A percentile compares a stretch with the other conserved stretches of the same genome.
These are phyloP conservation scores for Oenanthe melanoleuca DNA, from an alignment of 2,113 vertebrate species.

Conservation along the genomic window DNA sequence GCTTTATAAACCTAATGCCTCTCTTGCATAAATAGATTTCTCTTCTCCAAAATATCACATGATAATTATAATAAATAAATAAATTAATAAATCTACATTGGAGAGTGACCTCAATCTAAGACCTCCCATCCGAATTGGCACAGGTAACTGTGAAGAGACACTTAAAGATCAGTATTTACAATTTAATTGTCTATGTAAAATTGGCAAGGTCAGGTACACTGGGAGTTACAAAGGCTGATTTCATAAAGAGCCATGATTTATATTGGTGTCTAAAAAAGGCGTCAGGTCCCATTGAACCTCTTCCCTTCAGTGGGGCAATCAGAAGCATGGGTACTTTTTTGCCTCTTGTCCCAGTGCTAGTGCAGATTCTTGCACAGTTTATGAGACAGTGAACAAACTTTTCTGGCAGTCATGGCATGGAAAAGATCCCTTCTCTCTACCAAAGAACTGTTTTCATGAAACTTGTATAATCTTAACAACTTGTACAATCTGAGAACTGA, in stretches of 20 bases:
- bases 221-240: background rate
- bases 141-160: background rate
- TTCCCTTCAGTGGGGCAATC: background rate
- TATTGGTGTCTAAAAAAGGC: background rate
- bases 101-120: background rate
- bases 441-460: background rate
- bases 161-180: background rate
- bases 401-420: background rate
- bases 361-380: background rate
- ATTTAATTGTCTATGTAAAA: background rate
- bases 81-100: background rate
- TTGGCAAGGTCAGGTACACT: background rate
- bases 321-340: accelerated
- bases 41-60: background rate
- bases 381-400: background rate
- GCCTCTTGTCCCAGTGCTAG: background rate
- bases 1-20: background rate
- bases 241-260: background rate
- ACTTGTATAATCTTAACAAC: background rate
- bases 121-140: background rate
- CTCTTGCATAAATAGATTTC: background rate
- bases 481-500: background rate
- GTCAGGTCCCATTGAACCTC: background rate
- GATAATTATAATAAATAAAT: background rate
- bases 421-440: background rate